Evolutionary conservation across 2,797 vertebrate genomes (phyloP), one percentile per base, ranked within the genome.

Genomic region (Phoxinus dragarum): DNA sequence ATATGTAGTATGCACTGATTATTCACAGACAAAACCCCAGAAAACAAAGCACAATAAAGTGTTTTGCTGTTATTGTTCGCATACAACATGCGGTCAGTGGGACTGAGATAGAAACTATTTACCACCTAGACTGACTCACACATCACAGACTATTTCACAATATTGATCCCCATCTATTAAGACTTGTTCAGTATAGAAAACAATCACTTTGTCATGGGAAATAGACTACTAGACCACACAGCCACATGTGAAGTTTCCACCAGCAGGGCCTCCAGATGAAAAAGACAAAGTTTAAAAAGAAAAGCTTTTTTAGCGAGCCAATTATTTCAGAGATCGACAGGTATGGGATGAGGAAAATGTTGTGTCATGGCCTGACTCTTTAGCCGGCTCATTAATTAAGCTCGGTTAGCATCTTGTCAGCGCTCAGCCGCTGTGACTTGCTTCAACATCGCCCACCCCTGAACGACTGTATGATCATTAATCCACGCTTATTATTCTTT

Each of bases 371-470:
- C 77, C 83, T 88, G 61, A 59, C 69, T 84, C 54, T 81, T 77
- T 36, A 56, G 42, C 59, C 23, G n/a, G 47, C 71, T 86, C 72
- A 69, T 87, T 89, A 90, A 88, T 84, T 88, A 87, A 75, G 81
- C 52, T 68, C 76, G 40, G 80, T 75, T 85, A 74, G 61, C 21
- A 42, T 47, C 82, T 81, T 64, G 79, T 77, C 42, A 82, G 68
- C 31, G 36, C 85, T 76, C 67, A 42, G 67, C 69, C 67, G 44
- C 23, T 74, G 66, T 75, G 67, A 82, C 56, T 80, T 36, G 49
- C 84, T 84, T 86, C 73, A 52, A 59, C 64, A 34, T 64, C 7
- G 34, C 68, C 77, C 75, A 84, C 84, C 71, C 47, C 19, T 74
- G 21, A 17, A 23, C 38, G 31, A 83, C 36, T 47, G 17, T 71